A percentile compares a stretch with the other conserved stretches of the same genome.
Evolutionary conservation across 2,797 vertebrate species (phyloP).

Genomic region (Simalia tracyae): DNA sequence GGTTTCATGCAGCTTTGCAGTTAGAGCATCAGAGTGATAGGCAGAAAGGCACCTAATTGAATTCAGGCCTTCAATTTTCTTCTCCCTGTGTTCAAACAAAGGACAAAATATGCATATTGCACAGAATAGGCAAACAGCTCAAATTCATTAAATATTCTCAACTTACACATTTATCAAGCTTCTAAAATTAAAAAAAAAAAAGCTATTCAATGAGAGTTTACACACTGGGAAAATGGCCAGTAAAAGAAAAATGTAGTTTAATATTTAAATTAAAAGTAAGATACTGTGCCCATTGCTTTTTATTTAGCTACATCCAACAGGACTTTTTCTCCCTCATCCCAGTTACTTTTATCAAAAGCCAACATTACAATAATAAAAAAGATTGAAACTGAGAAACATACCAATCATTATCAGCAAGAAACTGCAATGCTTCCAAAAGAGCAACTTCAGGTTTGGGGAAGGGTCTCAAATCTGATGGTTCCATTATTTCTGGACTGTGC

Average conservation of each 20-base stretch:
- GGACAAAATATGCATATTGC: not conserved
- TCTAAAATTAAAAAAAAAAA: not conserved
- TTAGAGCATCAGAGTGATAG: conserved; percentile 82
- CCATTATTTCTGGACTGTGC: conserved; percentile 71
- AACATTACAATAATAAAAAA: not conserved
- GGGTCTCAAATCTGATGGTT: conserved; percentile 77
- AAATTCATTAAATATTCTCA: not conserved
- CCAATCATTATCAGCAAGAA: conserved; percentile 87
- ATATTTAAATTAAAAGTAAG: not conserved
- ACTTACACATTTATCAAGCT: not conserved
- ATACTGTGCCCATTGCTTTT: not conserved
- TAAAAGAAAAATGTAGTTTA: not conserved
- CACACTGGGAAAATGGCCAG: not conserved
- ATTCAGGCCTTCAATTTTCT: conserved; percentile 91
- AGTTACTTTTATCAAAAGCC: not conserved
- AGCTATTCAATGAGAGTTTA: not conserved
- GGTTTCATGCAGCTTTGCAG: conserved; percentile 84
- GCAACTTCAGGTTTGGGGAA: conserved; percentile 84
- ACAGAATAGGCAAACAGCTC: not conserved
- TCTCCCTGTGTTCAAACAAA: conserved; percentile 80
- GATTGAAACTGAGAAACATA: conserved; percentile 60
- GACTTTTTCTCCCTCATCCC: not conserved
- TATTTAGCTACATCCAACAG: not conserved
- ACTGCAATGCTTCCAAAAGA: conserved; percentile 80
- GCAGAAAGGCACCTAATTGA: conserved; percentile 83